Evolutionary conservation across 2,113 vertebrate species (phyloP).

Genomic region (Crotophaga sulcirostris): DNA sequence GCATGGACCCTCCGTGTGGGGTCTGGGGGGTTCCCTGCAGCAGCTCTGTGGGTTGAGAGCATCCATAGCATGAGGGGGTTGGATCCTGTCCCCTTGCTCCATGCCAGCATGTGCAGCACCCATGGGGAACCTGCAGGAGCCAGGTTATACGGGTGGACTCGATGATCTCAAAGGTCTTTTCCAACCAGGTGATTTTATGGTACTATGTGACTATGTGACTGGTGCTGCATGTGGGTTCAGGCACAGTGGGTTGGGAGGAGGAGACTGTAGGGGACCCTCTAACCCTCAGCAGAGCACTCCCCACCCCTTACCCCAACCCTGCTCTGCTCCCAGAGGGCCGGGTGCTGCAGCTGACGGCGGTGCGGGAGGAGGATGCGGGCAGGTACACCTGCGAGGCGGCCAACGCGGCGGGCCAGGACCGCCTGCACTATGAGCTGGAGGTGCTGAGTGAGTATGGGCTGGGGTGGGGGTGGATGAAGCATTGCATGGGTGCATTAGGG

Average conservation of each 20-base stretch:
- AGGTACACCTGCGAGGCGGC: slow-evolving; percentile 85
- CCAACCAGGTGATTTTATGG: too few species aligned
- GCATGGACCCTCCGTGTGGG: neutral
- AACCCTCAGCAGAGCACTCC: rapidly evolving
- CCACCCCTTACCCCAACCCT: neutral
- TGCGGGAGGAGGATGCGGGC: slow-evolving; percentile 79
- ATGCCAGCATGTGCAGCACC: rapidly evolving
- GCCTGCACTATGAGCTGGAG: slow-evolving; percentile 85
- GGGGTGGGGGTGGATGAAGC: rapidly evolving
- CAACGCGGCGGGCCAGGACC: slow-evolving; percentile 85
- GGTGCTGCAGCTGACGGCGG: slow-evolving; percentile 82
- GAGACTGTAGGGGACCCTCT: neutral
- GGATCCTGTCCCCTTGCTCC: neutral
- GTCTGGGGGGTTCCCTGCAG: neutral
- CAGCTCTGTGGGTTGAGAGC: neutral
- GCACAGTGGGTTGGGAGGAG: rapidly evolving
- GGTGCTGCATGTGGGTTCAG: rapidly evolving
- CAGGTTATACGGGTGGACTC: too few species aligned
- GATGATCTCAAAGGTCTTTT: too few species aligned
- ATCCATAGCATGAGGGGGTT: rapidly evolving
- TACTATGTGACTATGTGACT: too few species aligned
- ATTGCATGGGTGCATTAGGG: too few species aligned
- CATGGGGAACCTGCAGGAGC: rapidly evolving
- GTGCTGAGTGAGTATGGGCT: slow-evolving; percentile 79
- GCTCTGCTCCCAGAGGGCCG: slow-evolving; percentile 79